Evolutionary conservation across 2,888 invertebrate genomes (phyloP), one percentile per base, ranked within the genome.

Genomic region (Mythimna vitellina): DNA sequence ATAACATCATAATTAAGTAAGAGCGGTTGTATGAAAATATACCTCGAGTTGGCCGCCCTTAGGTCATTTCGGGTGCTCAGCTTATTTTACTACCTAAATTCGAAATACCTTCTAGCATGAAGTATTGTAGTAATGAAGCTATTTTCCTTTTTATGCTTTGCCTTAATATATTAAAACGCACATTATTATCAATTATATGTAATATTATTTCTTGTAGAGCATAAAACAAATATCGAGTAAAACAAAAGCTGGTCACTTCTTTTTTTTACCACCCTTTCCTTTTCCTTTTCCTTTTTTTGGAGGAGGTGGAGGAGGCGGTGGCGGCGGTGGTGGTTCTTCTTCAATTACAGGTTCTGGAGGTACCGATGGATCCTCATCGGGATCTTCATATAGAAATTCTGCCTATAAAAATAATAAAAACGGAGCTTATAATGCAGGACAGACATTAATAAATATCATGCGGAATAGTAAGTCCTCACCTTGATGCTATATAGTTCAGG

Each of bases 281-380:
- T 51, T 49, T 49, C 6, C 46, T 14, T 46, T 46, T 17, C 17
- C 49, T n/a, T 77, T 51, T 42, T 84, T 76, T 63, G 86, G 58
- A 54, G 87, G 80, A 0, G 60, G 46, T 8, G 82, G 80, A 0
- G 84, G 71, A 2, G 81, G 78, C 0, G 85, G 78, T 4, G 83
- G 74, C 9, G 86, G 75, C 7, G 83, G 83, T 0, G 84, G 84
- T 3, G 84, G 79, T 22, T 73, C 72, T 69, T 84, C 87, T 77
- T 80, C 71, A 9, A 80, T 49, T 62, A 68, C 61, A 12, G 73
- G 65, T 22, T 86, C 79, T 38, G 91, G 91, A 2, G 91, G 91
- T 12, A 94, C 89, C 9, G 95, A 94, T 17, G 95, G 95, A 82
- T 96, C 95, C 86, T 95, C 94, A 70, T 93, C 90, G 17, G 95